phyloP scores from a whole-genome alignment of 2,888 invertebrate genomes.

The Trypoxylon attenuatum region DNA sequence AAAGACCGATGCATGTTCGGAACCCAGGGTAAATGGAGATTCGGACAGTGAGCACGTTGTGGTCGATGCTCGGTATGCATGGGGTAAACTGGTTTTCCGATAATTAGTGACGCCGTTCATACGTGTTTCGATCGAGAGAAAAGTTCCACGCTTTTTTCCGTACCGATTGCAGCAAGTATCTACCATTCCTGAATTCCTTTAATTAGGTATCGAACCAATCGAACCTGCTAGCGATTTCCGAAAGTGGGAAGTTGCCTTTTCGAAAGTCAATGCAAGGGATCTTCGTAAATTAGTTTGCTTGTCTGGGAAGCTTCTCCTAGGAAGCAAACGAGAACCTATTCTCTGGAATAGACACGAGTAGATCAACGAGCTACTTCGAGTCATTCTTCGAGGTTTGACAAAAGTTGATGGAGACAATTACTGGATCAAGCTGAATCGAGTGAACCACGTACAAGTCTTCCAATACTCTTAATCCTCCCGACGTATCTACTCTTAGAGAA shows the following conservation, averaged over 20 bases:
- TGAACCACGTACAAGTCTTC: too few relatives aligned
- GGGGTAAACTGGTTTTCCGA: too few relatives aligned
- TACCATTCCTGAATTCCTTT: not conserved
- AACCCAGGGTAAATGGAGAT: too few relatives aligned
- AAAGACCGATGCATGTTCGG: too few relatives aligned
- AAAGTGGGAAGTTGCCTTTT: slow-evolving; percentile 30
- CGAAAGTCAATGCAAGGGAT: slow-evolving; percentile 45
- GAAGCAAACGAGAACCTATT: slow-evolving; percentile 5
- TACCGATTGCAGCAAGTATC: not conserved
- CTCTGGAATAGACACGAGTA: slow-evolving; percentile 13
- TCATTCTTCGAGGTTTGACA: slow-evolving; percentile 25
- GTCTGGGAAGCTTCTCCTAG: not conserved
- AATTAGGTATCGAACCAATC: not conserved
- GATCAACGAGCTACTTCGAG: not conserved
- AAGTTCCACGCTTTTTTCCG: not conserved
- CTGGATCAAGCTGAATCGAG: too few relatives aligned
- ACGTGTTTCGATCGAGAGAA: not conserved
- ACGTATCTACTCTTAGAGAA: too few relatives aligned
- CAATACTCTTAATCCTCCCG: too few relatives aligned
- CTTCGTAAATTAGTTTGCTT: slow-evolving; percentile 50
- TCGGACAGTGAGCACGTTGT: too few relatives aligned
- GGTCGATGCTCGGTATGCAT: too few relatives aligned
- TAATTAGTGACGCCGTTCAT: too few relatives aligned
- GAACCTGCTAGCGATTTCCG: not conserved
- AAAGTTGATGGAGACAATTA: slow-evolving; percentile 34